These are phyloP conservation scores for Amphimedon queenslandica DNA, from an alignment of 37 sponge, comb jelly and placozoan species.

Conservation along the genomic window DNA sequence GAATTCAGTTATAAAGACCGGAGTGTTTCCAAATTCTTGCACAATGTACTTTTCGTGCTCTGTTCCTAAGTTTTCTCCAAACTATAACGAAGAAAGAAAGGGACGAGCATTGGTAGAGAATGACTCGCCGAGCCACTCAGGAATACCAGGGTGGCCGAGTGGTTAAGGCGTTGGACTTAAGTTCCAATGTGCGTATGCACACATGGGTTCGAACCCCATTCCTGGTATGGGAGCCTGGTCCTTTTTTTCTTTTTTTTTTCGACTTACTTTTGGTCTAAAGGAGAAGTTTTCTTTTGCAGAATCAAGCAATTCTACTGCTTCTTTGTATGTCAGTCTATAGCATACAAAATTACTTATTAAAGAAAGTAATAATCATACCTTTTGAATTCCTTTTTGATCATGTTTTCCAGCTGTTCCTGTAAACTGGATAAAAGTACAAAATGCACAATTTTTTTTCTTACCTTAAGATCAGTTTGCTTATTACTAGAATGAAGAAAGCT, in stretches of 20 bases:
- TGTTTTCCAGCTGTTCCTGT: no score
- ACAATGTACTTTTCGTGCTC: constrained; percentile 79
- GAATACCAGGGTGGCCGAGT: constrained; percentile 99
- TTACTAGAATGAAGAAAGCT: constrained; percentile 17
- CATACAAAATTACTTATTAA: background rate
- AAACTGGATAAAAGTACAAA: no score
- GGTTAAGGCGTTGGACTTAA: constrained; percentile 99
- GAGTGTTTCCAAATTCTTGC: constrained; percentile 27
- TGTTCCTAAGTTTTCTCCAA: constrained; percentile 64
- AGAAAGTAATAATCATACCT: background rate
- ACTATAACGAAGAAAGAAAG: constrained; percentile 19
- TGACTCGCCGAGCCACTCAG: no score
- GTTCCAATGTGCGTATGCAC: constrained; percentile 99
- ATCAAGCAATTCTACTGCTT: constrained; percentile 49
- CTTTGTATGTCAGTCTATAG: constrained; percentile 58
- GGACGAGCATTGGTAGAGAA: background rate
- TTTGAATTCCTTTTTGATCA: no score
- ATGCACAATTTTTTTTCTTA: no score
- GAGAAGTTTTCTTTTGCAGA: constrained; percentile 14
- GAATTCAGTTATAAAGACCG: constrained; percentile 84
- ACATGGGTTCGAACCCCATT: constrained; percentile 99
- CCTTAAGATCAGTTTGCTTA: constrained; percentile 7
- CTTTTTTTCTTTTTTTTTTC: constrained; percentile 31
- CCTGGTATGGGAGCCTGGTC: constrained; percentile 94
- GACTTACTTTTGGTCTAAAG: constrained; percentile 42